These are phyloP conservation scores for Ceyx cyanopectus DNA, from an alignment of 2,113 vertebrate species.

Conservation along the genomic window DNA sequence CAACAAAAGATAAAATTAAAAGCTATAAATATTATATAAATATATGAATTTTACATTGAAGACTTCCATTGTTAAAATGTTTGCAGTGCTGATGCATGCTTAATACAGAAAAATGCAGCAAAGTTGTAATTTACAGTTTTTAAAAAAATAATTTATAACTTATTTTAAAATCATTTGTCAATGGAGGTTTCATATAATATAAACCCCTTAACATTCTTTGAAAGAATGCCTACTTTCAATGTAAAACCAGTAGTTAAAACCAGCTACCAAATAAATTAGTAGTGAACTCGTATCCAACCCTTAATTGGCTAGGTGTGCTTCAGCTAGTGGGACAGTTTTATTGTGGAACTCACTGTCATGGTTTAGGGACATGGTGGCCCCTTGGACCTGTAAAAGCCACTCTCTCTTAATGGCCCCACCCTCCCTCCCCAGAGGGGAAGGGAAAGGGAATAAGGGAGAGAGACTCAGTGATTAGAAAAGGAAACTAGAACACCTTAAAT, in stretches of 20 bases:
- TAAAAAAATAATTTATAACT: not conserved
- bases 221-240: not conserved
- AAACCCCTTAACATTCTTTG: not conserved
- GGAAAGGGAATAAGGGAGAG: too few species aligned
- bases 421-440: too few species aligned
- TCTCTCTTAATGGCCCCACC: too few species aligned
- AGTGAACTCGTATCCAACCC: not conserved
- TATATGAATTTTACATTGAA: not conserved
- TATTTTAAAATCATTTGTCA: not conserved
- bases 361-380: too few species aligned
- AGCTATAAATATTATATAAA: not conserved
- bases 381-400: too few species aligned
- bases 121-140: not conserved
- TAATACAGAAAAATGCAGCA: not conserved
- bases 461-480: too few species aligned
- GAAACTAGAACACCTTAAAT: too few species aligned
- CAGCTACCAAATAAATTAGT: not conserved
- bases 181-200: not conserved
- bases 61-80: not conserved
- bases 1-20: not conserved
- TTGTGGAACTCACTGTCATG: not conserved
- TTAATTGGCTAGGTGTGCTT: not conserved
- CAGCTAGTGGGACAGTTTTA: not conserved
- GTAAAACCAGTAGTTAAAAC: not conserved
- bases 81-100: not conserved